Conservation (phyloP, 1,140 invertebrate genomes). For the Aleiodes sp. region DNA sequence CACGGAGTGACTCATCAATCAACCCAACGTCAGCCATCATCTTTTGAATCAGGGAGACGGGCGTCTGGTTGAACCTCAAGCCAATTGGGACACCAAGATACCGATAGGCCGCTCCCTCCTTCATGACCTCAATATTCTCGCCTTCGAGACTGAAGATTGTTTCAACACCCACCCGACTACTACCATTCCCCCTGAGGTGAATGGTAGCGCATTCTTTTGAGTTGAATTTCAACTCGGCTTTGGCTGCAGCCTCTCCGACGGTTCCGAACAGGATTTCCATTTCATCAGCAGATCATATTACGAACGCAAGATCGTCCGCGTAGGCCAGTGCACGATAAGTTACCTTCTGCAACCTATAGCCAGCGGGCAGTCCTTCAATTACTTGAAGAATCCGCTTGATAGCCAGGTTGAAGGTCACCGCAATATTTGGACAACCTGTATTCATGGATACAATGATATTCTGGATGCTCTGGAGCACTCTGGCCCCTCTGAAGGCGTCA, state of each 20-base stretch:
- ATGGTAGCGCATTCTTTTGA: slow-evolving; percentile 43
- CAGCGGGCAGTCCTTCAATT: too few species aligned
- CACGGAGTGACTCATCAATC: slow-evolving; percentile 43
- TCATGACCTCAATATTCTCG: slow-evolving; percentile 19
- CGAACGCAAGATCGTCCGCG: slow-evolving; percentile 47
- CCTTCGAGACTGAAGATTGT: slow-evolving; percentile 30
- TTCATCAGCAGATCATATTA: slow-evolving; percentile 18
- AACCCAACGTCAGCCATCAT: slow-evolving; percentile 32
- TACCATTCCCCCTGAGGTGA: slow-evolving; percentile 29
- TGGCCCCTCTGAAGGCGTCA: slow-evolving; percentile 17
- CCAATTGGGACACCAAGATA: slow-evolving; percentile 50
- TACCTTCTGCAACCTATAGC: slow-evolving; percentile 35
- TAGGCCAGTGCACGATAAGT: slow-evolving; percentile 46
- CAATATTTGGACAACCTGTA: slow-evolving; percentile 54
- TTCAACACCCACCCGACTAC: background rate
- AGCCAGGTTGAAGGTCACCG: slow-evolving; percentile 58
- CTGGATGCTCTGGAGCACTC: background rate
- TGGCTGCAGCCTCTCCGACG: slow-evolving; percentile 10
- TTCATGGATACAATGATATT: slow-evolving; percentile 43
- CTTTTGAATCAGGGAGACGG: slow-evolving; percentile 29
- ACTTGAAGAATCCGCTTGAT: slow-evolving; percentile 48
- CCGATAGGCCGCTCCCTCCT: slow-evolving; percentile 38
- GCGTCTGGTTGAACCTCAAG: slow-evolving; percentile 40
- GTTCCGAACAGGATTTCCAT: slow-evolving; percentile 33
- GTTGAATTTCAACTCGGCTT: slow-evolving; percentile 44